A percentile compares a stretch with the other conserved stretches of the same genome.
These are phyloP conservation scores for Barbus barbus DNA, from an alignment of 2,113 vertebrate genomes.

Conservation along the genomic window DNA sequence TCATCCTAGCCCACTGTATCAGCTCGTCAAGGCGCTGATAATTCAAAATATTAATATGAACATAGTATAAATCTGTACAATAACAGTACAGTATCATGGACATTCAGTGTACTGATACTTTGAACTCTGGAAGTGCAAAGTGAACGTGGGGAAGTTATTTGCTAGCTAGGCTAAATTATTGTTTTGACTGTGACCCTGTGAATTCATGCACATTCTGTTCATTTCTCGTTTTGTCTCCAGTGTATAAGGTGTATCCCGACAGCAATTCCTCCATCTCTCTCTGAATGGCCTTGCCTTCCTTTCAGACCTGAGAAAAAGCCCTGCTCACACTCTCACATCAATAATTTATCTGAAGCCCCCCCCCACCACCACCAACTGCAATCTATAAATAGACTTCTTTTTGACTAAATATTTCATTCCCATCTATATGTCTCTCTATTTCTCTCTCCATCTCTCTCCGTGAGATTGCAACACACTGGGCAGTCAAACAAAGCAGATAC, in stretches of 20 bases:
- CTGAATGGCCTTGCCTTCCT: constrained; percentile 26
- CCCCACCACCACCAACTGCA: background rate
- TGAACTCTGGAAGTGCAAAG: too few species aligned
- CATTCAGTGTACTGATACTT: too few species aligned
- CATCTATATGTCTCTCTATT: constrained; percentile 33
- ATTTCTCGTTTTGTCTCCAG: background rate
- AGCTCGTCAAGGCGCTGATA: too few species aligned
- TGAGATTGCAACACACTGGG: background rate
- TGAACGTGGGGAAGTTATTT: too few species aligned
- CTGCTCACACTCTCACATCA: constrained; percentile 64
- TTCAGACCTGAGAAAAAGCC: constrained; percentile 52
- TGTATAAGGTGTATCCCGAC: background rate
- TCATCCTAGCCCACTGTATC: too few species aligned
- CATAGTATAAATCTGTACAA: too few species aligned
- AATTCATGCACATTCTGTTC: background rate
- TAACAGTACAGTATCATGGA: too few species aligned
- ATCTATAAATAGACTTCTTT: constrained; percentile 70
- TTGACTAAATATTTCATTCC: constrained; percentile 74
- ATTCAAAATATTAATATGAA: too few species aligned
- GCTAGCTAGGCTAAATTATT: too few species aligned
- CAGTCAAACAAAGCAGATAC: background rate
- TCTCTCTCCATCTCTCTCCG: constrained; percentile 45
- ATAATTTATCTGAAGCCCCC: constrained; percentile 69
- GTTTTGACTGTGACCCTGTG: too few species aligned
- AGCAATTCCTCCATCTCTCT: background rate